These are phyloP conservation scores for Aeoliscus strigatus DNA, from an alignment of 2,797 vertebrate species.

Conservation along the genomic window DNA sequence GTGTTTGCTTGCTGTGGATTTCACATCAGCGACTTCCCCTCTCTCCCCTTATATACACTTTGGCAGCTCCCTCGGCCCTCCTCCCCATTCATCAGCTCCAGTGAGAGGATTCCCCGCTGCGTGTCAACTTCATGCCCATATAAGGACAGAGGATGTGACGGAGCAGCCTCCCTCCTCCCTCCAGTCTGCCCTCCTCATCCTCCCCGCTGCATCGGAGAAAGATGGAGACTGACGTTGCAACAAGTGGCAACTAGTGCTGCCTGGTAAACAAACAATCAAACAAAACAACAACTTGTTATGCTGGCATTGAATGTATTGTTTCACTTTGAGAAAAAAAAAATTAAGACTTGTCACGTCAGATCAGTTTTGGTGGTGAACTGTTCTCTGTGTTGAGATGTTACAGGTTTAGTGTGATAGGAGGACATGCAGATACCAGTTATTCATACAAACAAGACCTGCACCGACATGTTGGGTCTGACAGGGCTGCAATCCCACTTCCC, in stretches of 20 bases:
- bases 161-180: slow-evolving; percentile 80
- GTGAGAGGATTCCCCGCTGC: slow-evolving; percentile 97
- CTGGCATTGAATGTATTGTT: slow-evolving; percentile 5
- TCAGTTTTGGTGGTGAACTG: too few species aligned
- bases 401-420: too few species aligned
- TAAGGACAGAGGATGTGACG: slow-evolving; percentile 98
- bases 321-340: too few species aligned
- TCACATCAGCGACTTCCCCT: slow-evolving; percentile 77
- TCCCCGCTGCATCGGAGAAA: too few species aligned
- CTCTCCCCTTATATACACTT: slow-evolving; percentile 86
- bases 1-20: slow-evolving; percentile 79
- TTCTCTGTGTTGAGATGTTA: too few species aligned
- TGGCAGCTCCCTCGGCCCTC: slow-evolving; percentile 82
- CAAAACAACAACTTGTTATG: slow-evolving; percentile 7
- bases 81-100: slow-evolving; percentile 95
- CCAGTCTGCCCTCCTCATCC: slow-evolving; percentile 31
- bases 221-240: slow-evolving; percentile 84
- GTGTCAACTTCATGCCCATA: slow-evolving; percentile 98
- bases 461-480: too few species aligned
- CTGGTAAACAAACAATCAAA: too few species aligned
- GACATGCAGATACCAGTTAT: too few species aligned
- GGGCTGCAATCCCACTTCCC: too few species aligned
- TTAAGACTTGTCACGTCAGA: too few species aligned
- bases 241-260: slow-evolving; percentile 57
- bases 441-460: too few species aligned